Base-by-base conservation (phyloP, 2,888 invertebrate species). In the Aspidiotus rigidus region DNA sequence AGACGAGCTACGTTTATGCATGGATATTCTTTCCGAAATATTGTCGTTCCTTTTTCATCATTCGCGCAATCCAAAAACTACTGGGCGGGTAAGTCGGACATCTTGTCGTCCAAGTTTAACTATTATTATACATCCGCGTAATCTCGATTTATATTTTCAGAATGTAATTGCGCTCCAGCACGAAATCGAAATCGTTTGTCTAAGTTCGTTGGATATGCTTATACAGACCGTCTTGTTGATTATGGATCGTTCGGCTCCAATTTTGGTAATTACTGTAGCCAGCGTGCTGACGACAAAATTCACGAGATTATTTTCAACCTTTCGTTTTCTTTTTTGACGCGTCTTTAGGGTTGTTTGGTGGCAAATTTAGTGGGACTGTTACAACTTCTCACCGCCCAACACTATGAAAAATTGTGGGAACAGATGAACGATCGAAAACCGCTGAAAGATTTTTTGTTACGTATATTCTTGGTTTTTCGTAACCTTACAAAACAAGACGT, bases 381-480 rank as follows among this genome's bases (percentile, higher is more conserved):
- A 76, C 90, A 93, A 76, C 80, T 94, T 6, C 83, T 96, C 75
- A 90, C 90, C 74, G 91, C 93, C 72, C 87, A 86, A 41, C 94
- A 95, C 76, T 95, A 93, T 78, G 87, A 88, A 74, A 83, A 89
- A 15, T 80, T 94, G 59, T 92, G 93, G 88, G 90, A 90, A 75
- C 89, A 90, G 73, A 80, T 88, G 8, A 79, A 79, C 0, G 91
- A 93, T 75, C 81, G 88, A 11, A 89, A 90, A 74, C 87, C 89
- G 1, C 78, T 93, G 0, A 92, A 93, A 77, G 92, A 93, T 75
- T 92, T 95, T 77, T 81, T 96, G 0, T 84, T 90, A 76, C 81
- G 89, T 72, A 88, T 91, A 0, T 87, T 95, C 76, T 79, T 89
- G 8, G 88, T 92, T 0, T 87, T 93, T 75, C 81, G 86, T 60